These are phyloP conservation scores for Wasmannia auropunctata DNA, from an alignment of 1,140 invertebrate species.

Conservation along the genomic window DNA sequence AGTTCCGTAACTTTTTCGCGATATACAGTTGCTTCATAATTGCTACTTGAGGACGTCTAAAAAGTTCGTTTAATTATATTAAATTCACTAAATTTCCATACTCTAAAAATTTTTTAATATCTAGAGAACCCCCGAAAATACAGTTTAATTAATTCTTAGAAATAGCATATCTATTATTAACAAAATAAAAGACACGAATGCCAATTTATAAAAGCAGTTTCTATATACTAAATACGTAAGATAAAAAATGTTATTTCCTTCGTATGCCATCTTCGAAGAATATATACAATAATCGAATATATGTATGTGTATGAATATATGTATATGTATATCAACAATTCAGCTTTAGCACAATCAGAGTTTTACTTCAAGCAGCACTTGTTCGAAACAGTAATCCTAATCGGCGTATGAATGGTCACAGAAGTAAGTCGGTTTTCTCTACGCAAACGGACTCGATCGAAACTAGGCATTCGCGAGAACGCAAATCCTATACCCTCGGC, in stretches of 20 bases:
- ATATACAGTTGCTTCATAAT: background rate
- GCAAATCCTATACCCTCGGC: too few relatives aligned
- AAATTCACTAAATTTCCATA: background rate
- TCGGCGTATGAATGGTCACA: background rate
- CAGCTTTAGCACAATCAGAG: background rate
- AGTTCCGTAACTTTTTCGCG: slow-evolving; percentile 3
- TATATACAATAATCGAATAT: background rate
- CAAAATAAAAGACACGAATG: background rate
- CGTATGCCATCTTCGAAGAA: background rate
- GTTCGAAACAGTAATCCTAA: background rate
- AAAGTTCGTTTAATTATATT: background rate
- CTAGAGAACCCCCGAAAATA: background rate
- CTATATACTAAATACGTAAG: background rate
- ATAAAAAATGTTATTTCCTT: background rate
- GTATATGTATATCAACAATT: background rate
- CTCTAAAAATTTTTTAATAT: background rate
- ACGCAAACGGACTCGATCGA: background rate
- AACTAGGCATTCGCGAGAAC: background rate
- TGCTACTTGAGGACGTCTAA: background rate
- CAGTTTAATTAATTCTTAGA: background rate
- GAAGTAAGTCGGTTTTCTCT: background rate
- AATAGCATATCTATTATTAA: background rate
- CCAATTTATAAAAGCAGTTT: background rate
- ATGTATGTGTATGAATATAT: background rate
- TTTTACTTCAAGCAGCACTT: background rate